Conservation (phyloP, 1,140 invertebrate species). For the Adoxophyes honmai region DNA sequence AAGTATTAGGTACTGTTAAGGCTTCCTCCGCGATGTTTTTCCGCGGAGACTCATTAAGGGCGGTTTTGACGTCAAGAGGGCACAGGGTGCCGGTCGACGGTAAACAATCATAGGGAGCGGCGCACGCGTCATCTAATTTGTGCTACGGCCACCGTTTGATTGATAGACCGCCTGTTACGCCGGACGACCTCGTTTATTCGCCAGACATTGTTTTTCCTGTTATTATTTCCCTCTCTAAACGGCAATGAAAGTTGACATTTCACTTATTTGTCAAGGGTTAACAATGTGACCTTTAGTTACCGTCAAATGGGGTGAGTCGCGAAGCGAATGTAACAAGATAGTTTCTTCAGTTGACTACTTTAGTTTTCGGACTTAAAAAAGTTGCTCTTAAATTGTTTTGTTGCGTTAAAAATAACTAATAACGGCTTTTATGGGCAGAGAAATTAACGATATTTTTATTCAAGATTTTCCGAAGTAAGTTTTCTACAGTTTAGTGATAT, state of each 20-base stretch:
- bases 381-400: no score
- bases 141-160: slow-evolving; percentile 46
- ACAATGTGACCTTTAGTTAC: neutral
- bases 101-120: slow-evolving; percentile 53
- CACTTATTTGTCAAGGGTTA: slow-evolving; percentile 6
- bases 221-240: slow-evolving; percentile 28
- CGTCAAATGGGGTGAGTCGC: no score
- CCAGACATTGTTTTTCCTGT: slow-evolving; percentile 33
- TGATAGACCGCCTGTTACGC: slow-evolving; percentile 61
- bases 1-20: slow-evolving; percentile 6
- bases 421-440: no score
- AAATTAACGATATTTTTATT: no score
- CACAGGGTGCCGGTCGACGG: slow-evolving; percentile 26
- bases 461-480: no score
- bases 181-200: slow-evolving; percentile 44
- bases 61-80: slow-evolving; percentile 47
- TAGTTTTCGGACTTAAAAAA: no score
- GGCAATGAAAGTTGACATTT: slow-evolving; percentile 8
- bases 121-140: slow-evolving; percentile 60
- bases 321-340: no score
- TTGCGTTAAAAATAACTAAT: no score
- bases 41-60: slow-evolving; percentile 30
- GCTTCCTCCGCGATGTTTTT: slow-evolving; percentile 33
- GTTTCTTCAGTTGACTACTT: no score
- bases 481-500: no score